Conservation (phyloP, 2,113 vertebrate species). For the Leiothrix lutea region DNA sequence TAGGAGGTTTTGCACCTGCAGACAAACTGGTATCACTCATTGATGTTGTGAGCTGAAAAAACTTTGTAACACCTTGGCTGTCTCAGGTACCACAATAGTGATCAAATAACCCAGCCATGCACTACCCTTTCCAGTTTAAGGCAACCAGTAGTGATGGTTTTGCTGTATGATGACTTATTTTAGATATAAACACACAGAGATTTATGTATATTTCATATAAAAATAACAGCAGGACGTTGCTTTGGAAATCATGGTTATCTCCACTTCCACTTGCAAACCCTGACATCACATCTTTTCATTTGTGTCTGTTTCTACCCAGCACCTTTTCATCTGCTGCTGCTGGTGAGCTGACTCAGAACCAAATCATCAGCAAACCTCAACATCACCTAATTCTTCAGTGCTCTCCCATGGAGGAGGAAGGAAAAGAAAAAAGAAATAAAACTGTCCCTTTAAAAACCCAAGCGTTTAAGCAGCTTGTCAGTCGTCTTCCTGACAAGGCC, state of each 20-base stretch:
- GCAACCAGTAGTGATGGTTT: background rate
- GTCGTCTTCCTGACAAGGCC: constrained; percentile 77
- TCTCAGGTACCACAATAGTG: background rate
- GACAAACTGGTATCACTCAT: background rate
- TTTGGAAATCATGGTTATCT: background rate
- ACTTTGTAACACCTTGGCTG: background rate
- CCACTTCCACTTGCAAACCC: background rate
- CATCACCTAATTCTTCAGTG: background rate
- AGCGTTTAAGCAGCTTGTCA: constrained; percentile 77
- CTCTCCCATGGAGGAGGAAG: background rate
- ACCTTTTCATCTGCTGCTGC: background rate
- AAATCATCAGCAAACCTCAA: background rate
- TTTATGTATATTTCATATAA: background rate
- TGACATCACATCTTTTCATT: background rate
- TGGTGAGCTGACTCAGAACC: background rate
- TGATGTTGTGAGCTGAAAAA: background rate
- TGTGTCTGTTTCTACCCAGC: background rate
- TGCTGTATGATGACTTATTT: background rate
- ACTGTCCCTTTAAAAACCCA: constrained; percentile 47
- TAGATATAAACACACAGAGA: background rate
- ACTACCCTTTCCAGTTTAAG: background rate
- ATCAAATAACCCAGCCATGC: background rate
- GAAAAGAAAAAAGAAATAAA: constrained; percentile 7
- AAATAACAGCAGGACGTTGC: background rate
- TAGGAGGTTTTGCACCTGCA: background rate